Percentiles rank a stretch among this genome's conserved stretches.
Evolutionary conservation across 2,888 invertebrate genomes (phyloP).

Genomic region (Daptonema setosum): DNA sequence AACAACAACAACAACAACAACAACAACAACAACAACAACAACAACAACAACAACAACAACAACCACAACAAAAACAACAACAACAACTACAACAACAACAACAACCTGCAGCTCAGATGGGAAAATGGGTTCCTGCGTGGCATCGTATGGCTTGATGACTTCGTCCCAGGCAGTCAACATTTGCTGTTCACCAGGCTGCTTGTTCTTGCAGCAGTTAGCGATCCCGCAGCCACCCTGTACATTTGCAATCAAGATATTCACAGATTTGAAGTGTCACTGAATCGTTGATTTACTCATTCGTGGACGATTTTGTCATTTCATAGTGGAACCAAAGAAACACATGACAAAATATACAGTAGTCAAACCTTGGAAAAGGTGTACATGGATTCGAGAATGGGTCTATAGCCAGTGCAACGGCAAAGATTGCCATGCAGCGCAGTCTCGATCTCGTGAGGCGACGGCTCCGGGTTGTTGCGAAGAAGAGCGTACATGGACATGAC

Average conservation of each 20-base stretch:
- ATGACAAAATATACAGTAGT: no score
- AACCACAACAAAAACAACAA: no score
- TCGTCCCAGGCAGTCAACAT: background rate
- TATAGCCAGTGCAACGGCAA: slow-evolving; percentile 78
- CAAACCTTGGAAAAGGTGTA: no score
- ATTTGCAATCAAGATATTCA: no score
- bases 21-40: no score
- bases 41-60: no score
- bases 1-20: no score
- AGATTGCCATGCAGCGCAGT: slow-evolving; percentile 36
- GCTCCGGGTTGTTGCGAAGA: slow-evolving; percentile 47
- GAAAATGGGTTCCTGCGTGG: slow-evolving; percentile 65
- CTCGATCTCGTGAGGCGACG: slow-evolving; percentile 29
- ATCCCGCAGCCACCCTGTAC: background rate
- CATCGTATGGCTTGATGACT: slow-evolving; percentile 36
- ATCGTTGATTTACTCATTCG: no score
- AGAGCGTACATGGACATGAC: slow-evolving; percentile 90
- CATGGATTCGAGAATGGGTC: slow-evolving; percentile 74
- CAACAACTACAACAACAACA: no score
- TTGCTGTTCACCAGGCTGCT: background rate
- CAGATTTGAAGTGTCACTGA: no score
- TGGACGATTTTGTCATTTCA: no score
- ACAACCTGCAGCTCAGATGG: slow-evolving; percentile 58
- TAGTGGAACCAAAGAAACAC: no score
- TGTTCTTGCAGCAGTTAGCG: background rate